Base-by-base conservation (phyloP, 2,797 vertebrate genomes). In the Scolopax rusticola region DNA sequence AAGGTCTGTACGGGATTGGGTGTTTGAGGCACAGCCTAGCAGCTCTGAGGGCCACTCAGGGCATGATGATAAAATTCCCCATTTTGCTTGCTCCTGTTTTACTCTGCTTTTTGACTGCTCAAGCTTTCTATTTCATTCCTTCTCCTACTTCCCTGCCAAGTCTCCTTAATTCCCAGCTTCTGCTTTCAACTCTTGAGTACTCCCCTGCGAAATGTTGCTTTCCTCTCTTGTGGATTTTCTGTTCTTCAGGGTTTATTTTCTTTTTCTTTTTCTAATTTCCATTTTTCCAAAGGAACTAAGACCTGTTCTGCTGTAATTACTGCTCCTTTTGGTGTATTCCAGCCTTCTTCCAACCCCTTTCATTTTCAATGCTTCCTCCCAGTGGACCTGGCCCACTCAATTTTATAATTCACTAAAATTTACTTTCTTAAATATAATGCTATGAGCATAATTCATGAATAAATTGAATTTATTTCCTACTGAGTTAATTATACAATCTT, bases 401-500 rank as follows among this genome's bases (percentile, higher is more conserved):
- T 94, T 92, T 88, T 38, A 27, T 74, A 87, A 94, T 89, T 96
- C 76, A 76, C 74, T 59, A 77, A 74, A 94, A 95, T 96, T 95
- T 96, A 77, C 81, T 94, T 93, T 92, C 73, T 90, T 95, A 95
- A 93, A 89, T 85, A 36, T 47, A 90, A 38, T 33, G 19, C 60
- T 81, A 11, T 70, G 76, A 84, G 68, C 86, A 83, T 81, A 76
- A 95, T 71, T 95, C 77, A 94, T 65, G n/a, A 43, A 36, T 67
- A 74, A 86, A 76, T 63, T 84, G 21, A 84, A 75, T 92, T 95
- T 90, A 11, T 74, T 95, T 92, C 78, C 86, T 82, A 40, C 53
- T 68, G 81, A 77, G 85, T 89, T 87, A 92, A 90, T 77, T 13
- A 82, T 25, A 69, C 56, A 82, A 54, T 41, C 51, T 80, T 77